Conservation (phyloP, 2,797 vertebrate species). For the Gobionotothen gibberifrons region DNA sequence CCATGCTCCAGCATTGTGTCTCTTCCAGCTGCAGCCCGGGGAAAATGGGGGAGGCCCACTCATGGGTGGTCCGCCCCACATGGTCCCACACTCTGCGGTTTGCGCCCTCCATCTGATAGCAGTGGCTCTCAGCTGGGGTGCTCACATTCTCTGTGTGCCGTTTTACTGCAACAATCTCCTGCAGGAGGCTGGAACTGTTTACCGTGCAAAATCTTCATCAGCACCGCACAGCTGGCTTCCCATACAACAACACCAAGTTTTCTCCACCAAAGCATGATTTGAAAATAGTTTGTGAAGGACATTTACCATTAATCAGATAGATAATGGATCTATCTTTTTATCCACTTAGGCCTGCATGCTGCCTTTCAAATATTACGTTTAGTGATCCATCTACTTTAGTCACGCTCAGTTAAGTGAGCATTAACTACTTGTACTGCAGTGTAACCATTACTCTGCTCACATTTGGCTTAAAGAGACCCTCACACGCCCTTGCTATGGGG, state of each 20-base stretch:
- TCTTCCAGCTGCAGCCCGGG: constrained; percentile 77
- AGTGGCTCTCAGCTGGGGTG: constrained; percentile 80
- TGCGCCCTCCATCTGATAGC: constrained; percentile 83
- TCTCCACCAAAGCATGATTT: constrained; percentile 29
- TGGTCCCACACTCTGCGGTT: constrained; percentile 82
- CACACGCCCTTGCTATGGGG: constrained; percentile 52
- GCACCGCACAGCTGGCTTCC: constrained; percentile 44
- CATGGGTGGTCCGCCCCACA: constrained; percentile 85
- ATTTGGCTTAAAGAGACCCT: constrained; percentile 75
- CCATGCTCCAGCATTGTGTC: constrained; percentile 79
- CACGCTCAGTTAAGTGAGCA: constrained; percentile 67
- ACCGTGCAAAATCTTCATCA: constrained; percentile 62
- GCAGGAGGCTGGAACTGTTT: constrained; percentile 69
- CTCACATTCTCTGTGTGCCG: constrained; percentile 68
- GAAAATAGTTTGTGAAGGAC: constrained; percentile 35
- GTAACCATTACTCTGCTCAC: constrained; percentile 61
- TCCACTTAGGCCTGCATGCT: constrained; percentile 50
- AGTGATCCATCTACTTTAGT: constrained; percentile 64
- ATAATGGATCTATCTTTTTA: constrained; percentile 64
- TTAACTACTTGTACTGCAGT: constrained; percentile 67
- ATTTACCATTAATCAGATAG: constrained; percentile 29
- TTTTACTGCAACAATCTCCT: constrained; percentile 67
- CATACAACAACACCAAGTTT: constrained; percentile 6
- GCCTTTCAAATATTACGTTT: constrained; percentile 41
- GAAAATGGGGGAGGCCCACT: constrained; percentile 58